Base-by-base conservation (phyloP, 2,113 vertebrate genomes). In the Indicator indicator region DNA sequence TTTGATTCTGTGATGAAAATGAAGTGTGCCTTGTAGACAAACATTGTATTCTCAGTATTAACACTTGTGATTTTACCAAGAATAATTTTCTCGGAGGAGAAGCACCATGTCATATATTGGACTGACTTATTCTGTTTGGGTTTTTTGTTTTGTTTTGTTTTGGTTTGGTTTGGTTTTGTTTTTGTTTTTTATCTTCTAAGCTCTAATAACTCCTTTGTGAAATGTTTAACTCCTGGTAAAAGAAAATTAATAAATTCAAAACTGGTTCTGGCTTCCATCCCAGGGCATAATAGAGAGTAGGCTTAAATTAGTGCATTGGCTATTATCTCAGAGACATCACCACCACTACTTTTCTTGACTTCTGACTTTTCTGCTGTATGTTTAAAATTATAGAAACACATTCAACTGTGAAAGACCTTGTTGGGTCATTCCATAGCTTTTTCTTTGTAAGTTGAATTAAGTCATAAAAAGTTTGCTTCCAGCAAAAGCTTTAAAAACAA, bases 401-500 rank as follows among this genome's bases (percentile, higher is more conserved):
- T 85, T 94, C 79, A 89, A 18, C 36, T 89, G n/a, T 77, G 88
- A 73, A 83, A 88, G 42, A 32, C 63, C 55, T 58, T 86, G 11
- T n/a, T 78, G 46, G 48, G 77, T 80, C 18, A 59, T 60, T 85
- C 74, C 30, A 75, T 89, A 72, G 5, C 6, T 38, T 87, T 63
- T 84, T 58, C 56, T 83, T 92, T 91, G 59, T 76, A 82, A 75
- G 59, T 3, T 32, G 50, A 93, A 82, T 83, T 89, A 28, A 73
- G n/a, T 70, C 18, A 72, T 62, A 52, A 38, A 38, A 85, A 73
- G 21, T 60, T 76, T 83, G 36, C 64, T 94, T 93, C 68, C 42
- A 93, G 72, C 10, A 76, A 93, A 91, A 86, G 10, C 9, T 85
- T 91, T 90, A 46, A 94, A 86, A 94, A 27, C 52, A 83, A 85